These are phyloP conservation scores for Mus minutoides DNA, from an alignment of 2,797 vertebrate genomes.

Conservation along the genomic window DNA sequence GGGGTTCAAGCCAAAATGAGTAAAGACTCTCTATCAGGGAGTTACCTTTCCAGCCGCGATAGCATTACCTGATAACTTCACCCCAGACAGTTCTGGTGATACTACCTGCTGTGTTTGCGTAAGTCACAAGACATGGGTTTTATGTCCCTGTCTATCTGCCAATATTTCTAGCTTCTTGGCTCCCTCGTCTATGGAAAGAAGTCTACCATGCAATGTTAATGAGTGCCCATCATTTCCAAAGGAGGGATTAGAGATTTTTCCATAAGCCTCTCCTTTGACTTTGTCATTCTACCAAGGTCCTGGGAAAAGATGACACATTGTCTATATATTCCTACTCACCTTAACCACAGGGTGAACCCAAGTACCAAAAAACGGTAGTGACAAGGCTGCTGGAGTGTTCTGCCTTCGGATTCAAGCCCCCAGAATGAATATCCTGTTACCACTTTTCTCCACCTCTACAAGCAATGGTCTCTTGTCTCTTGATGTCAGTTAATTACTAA, in stretches of 20 bases:
- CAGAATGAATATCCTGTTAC: not conserved
- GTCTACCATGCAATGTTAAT: not conserved
- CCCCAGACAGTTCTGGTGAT: not conserved
- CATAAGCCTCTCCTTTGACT: not conserved
- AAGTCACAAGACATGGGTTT: rapidly evolving
- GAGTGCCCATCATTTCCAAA: not conserved
- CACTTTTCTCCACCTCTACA: constrained; percentile 47
- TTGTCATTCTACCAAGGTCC: not conserved
- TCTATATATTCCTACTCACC: not conserved
- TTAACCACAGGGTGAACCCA: not conserved
- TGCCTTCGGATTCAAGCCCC: not conserved
- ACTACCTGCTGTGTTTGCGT: too few relatives aligned
- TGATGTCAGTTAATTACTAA: constrained; percentile 78
- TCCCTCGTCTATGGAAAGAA: not conserved
- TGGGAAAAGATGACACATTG: not conserved
- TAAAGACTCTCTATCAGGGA: not conserved
- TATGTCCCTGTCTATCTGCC: not conserved
- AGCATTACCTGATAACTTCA: rapidly evolving
- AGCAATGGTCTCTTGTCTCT: constrained; percentile 68
- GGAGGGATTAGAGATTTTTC: not conserved
- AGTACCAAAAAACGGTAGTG: not conserved
- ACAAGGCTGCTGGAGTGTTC: not conserved
- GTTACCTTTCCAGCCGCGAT: rapidly evolving
- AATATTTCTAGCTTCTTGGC: not conserved
- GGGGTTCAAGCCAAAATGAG: not conserved